Conservation (phyloP, 2,113 vertebrate species). For the Tricholaema leucomelas region DNA sequence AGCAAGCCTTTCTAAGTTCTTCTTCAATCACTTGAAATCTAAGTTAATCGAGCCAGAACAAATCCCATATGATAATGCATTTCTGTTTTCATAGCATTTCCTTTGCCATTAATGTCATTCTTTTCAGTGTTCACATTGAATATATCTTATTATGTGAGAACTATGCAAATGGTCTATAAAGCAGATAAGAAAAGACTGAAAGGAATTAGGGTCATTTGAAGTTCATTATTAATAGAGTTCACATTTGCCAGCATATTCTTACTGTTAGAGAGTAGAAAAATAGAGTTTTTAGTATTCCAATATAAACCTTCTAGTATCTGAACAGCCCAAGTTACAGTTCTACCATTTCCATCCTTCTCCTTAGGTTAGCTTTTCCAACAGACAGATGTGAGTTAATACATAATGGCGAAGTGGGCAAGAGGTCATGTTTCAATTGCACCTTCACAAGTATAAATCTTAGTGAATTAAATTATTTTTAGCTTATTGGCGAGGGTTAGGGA, state of each 20-base stretch:
- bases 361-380: background rate
- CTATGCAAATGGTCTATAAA: background rate
- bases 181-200: background rate
- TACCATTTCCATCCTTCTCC: background rate
- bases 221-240: constrained; percentile 8
- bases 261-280: background rate
- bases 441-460: background rate
- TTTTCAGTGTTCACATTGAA: background rate
- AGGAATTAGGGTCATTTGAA: background rate
- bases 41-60: background rate
- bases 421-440: background rate
- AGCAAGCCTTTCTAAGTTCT: background rate
- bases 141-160: background rate
- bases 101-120: background rate
- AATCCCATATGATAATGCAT: background rate
- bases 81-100: background rate
- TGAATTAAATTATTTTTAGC: background rate
- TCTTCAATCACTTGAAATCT: background rate
- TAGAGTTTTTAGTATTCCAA: background rate
- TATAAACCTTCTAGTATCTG: background rate
- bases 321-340: background rate
- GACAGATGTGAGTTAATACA: background rate
- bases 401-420: background rate
- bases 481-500: background rate
- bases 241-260: background rate